These are phyloP conservation scores for Girardia tigrina DNA, from an alignment of 2,888 invertebrate genomes.

Conservation along the genomic window DNA sequence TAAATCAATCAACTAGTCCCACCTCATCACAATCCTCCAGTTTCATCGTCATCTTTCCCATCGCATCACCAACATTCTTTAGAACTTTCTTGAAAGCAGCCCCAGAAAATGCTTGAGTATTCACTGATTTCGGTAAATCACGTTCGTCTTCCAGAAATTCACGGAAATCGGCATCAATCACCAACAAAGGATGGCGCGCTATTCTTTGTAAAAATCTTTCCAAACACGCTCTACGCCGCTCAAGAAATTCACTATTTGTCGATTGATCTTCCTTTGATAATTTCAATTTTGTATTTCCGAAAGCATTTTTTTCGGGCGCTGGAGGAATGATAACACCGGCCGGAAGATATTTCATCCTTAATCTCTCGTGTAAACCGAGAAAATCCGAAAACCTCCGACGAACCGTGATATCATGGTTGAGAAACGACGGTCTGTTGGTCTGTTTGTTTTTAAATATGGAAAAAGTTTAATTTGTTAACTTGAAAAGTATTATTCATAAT, in stretches of 20 bases:
- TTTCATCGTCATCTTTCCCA: slow-evolving; percentile 91
- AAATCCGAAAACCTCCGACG: slow-evolving; percentile 90
- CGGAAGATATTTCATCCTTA: slow-evolving; percentile 77
- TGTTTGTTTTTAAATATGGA: slow-evolving; percentile 39
- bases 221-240: slow-evolving; percentile 72
- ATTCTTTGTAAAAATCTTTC: slow-evolving; percentile 60
- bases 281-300: slow-evolving; percentile 67
- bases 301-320: slow-evolving; percentile 81
- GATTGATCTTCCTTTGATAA: slow-evolving; percentile 56
- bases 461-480: not conserved
- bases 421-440: slow-evolving; percentile 47
- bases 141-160: slow-evolving; percentile 84
- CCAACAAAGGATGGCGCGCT: slow-evolving; percentile 44
- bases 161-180: slow-evolving; percentile 78
- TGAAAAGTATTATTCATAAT: not conserved
- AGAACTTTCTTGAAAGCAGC: slow-evolving; percentile 85
- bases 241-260: slow-evolving; percentile 60
- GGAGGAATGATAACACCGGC: slow-evolving; percentile 82
- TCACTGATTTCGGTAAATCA: slow-evolving; percentile 82
- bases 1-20: slow-evolving; percentile 10
- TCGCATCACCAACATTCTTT: slow-evolving; percentile 86
- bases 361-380: slow-evolving; percentile 81
- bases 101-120: slow-evolving; percentile 81
- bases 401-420: slow-evolving; percentile 57
- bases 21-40: slow-evolving; percentile 98